Percentiles rank a stretch among this genome's conserved stretches.
phyloP scores from a whole-genome alignment of 1,140 invertebrate genomes.

The Ganaspis sp. region DNA sequence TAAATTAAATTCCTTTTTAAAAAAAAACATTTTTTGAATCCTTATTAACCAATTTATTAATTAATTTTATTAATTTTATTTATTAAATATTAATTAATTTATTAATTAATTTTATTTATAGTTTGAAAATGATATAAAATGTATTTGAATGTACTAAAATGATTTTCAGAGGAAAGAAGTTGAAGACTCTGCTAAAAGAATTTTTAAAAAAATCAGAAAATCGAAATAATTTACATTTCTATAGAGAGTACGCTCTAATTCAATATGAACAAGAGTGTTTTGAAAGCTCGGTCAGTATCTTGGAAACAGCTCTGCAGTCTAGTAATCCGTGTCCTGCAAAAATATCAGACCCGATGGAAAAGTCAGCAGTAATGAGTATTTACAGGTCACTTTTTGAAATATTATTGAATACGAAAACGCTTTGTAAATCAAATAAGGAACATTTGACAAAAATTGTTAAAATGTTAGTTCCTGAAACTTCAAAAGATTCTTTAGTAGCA shows the following conservation, averaged over 20 bases:
- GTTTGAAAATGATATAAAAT: too few species aligned
- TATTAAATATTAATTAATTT: too few species aligned
- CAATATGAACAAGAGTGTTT: constrained; percentile 77
- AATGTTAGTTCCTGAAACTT: constrained; percentile 50
- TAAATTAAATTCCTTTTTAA: too few species aligned
- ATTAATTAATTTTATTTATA: too few species aligned
- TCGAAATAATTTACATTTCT: constrained; percentile 78
- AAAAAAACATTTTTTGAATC: too few species aligned
- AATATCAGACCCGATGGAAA: constrained; percentile 59
- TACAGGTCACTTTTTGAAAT: constrained; percentile 74
- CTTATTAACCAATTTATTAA: too few species aligned
- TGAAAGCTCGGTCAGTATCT: constrained; percentile 72
- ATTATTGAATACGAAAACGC: constrained; percentile 61
- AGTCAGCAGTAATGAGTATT: constrained; percentile 67
- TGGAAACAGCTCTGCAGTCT: constrained; percentile 74
- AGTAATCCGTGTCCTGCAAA: constrained; percentile 53
- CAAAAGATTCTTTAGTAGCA: constrained; percentile 44
- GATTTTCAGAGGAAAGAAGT: constrained; percentile 69
- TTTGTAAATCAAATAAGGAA: constrained; percentile 49
- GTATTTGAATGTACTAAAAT: background rate
- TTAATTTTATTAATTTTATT: too few species aligned
- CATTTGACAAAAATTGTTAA: constrained; percentile 56
- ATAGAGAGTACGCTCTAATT: constrained; percentile 80
- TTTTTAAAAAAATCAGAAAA: constrained; percentile 77
- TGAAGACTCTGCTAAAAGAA: constrained; percentile 77